Conservation (phyloP, 2,113 vertebrate species). For the Catharus bicknelli region DNA sequence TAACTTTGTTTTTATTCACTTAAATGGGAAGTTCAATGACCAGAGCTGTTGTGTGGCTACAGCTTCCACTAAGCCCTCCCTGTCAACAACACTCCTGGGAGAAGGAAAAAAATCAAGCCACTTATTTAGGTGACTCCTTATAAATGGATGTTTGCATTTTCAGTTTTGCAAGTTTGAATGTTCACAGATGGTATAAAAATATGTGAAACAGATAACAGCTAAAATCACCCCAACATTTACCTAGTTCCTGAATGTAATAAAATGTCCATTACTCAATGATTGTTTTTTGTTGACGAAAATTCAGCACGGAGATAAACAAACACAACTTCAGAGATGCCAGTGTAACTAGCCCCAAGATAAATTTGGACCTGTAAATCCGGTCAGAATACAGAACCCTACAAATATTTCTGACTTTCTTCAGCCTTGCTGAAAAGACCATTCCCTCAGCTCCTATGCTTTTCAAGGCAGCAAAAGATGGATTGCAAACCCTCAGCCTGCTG, state of each 20-base stretch:
- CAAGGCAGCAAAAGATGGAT: background rate
- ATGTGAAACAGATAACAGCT: background rate
- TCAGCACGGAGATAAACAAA: background rate
- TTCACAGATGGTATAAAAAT: background rate
- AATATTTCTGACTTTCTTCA: background rate
- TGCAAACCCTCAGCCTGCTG: background rate
- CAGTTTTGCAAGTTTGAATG: background rate
- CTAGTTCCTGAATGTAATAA: background rate
- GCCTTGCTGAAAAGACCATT: background rate
- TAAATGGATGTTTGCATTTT: background rate
- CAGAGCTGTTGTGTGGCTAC: background rate
- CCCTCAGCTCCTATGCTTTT: background rate
- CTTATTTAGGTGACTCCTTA: background rate
- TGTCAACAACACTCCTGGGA: background rate
- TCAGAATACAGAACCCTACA: background rate
- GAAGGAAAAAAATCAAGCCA: background rate
- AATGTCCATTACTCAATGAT: background rate
- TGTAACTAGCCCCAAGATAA: background rate
- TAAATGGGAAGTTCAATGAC: background rate
- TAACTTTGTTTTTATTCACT: background rate
- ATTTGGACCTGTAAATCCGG: background rate
- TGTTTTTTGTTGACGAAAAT: background rate
- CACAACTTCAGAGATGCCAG: background rate
- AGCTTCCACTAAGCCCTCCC: background rate
- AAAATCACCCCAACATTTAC: background rate